Conservation (phyloP, 2,113 vertebrate species). For the Tauraco erythrolophus region DNA sequence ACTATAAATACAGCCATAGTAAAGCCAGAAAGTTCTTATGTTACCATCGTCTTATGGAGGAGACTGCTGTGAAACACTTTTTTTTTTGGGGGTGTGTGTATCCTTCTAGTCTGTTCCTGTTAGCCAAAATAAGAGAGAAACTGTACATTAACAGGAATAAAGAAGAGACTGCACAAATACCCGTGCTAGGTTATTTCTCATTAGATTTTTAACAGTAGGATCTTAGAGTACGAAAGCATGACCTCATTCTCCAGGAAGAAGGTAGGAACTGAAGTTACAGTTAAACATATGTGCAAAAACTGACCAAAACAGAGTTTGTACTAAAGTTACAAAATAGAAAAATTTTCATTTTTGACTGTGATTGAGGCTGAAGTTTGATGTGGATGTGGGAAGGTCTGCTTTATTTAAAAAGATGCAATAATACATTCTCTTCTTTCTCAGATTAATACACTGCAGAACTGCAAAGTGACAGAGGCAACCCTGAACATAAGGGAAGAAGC, state of each 20-base stretch:
- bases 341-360: neutral
- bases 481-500: neutral
- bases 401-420: neutral
- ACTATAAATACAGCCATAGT: neutral
- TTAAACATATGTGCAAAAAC: neutral
- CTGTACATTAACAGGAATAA: neutral
- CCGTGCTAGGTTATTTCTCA: neutral
- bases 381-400: neutral
- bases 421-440: neutral
- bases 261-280: neutral
- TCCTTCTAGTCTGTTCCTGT: neutral
- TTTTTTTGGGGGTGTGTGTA: neutral
- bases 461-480: neutral
- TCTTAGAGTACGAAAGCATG: neutral
- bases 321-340: neutral
- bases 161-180: neutral
- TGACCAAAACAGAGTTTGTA: neutral
- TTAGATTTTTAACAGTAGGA: neutral
- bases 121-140: neutral
- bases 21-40: neutral
- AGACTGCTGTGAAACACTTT: neutral
- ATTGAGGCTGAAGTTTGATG: neutral
- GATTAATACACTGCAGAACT: neutral
- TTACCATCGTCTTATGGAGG: neutral
- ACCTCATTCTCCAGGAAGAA: neutral